Base-by-base conservation (phyloP, 2,888 invertebrate species). In the Timema cristinae region DNA sequence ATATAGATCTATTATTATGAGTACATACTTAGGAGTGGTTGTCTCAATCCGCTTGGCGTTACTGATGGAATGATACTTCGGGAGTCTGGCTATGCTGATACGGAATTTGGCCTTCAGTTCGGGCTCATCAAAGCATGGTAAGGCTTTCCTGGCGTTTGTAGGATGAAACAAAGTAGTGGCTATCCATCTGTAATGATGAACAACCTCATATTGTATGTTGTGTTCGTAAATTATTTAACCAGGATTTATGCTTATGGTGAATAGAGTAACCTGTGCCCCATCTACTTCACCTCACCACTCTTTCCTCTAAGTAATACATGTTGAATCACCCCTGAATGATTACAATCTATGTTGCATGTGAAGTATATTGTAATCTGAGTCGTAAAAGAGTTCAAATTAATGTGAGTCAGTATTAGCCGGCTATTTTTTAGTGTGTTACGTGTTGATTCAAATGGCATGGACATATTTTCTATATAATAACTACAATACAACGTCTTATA, bases 61-160 rank as follows among this genome's bases (percentile, higher is more conserved):
- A 51, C 71, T 69, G 54, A 73, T 67, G 47, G 73, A 59, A n/a
- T 9, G 50, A 11, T 32, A 16, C 4, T 76, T 78, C 7, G 77
- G 76, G 7, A 86, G 84, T 66, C 90, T 86, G 50, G 84, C 87
- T 70, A 92, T 84, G 4, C 84, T 85, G 13, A 91, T 85, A 51
- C 85, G 83, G 78, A 91, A 92, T n/a, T 82, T 82, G 0, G 92
- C 89, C 78, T 92, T 92, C 52, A 87, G 80, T 0, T 83, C 83
- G 0, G 93, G 92, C 78, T 91, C 90, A 77, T 92, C 92, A 78
- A 89, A 92, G 78, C 92, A 92, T 0, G 92, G 92, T 79, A 92
- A 92, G 0, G 88, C 91, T 66, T 85, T 84, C 0, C 91, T 86
- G 0, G 90, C 89, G 72, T 86, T 85, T 0, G 87, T 87, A 0